Evolutionary conservation across 92 coral and sea anemone genomes (phyloP).

Genomic region (Phenganax subtilis): DNA sequence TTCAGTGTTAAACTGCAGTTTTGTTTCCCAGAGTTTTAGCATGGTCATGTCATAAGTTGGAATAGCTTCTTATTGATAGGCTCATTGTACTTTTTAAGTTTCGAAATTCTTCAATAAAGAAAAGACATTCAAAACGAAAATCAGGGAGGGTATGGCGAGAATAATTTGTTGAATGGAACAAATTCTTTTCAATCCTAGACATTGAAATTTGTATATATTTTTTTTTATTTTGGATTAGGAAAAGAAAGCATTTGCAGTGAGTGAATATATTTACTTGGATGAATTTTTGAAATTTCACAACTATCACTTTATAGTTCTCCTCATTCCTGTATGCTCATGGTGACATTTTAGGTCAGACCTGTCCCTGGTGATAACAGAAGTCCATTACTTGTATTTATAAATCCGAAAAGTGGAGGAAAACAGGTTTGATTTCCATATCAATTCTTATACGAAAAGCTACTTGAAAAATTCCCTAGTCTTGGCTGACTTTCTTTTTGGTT

Average conservation of each 20-base stretch:
- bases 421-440: constrained; percentile 50
- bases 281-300: neutral
- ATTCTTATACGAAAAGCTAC: neutral
- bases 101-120: constrained; percentile 36
- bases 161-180: neutral
- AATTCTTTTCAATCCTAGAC: neutral
- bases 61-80: too few species aligned
- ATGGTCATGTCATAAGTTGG: too few species aligned
- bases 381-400: constrained; percentile 90
- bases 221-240: constrained; percentile 56
- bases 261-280: constrained; percentile 14
- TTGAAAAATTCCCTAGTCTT: neutral
- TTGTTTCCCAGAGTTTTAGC: too few species aligned
- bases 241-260: constrained; percentile 94
- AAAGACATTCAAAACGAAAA: constrained; percentile 56
- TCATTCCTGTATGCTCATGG: neutral
- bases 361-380: constrained; percentile 77
- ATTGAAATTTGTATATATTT: neutral
- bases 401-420: constrained; percentile 98
- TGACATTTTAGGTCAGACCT: constrained; percentile 82
- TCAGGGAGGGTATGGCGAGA: constrained; percentile 73
- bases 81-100: neutral
- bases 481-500: neutral
- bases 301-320: neutral
- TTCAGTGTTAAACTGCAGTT: too few species aligned